Evolutionary conservation across 2,113 vertebrate species (phyloP), one percentile per base, ranked within the genome.

Genomic region (Labeo rohita): DNA sequence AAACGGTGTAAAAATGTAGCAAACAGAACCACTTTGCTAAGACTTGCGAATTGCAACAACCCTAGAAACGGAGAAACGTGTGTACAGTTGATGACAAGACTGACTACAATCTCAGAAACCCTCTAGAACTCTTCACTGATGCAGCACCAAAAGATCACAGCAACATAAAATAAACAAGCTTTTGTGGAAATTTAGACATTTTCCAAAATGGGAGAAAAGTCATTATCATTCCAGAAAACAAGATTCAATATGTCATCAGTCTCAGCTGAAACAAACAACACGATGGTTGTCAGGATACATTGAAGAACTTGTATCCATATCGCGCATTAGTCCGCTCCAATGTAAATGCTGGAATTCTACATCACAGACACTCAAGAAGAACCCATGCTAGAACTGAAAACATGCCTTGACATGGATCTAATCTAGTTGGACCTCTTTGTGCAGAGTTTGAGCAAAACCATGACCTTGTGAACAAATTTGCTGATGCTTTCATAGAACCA

Each of bases 401-500:
- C 12, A 7, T 66, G 28, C 12, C 12, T 66, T 28, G 28, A 6
- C 12, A 66, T 66, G 12, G 65, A 68, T 36, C 12, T 8, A 34
- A 68, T 68, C 28, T 7, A 34, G 3, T 28, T 7, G 63, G 23
- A 34, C 63, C 63, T 66, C 11, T 66, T 28, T 2, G 11, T 34
- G 23, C 63, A 6, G 28, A 36, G 9, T 47, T 5, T 18, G 11
- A 11, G 11, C 43, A 74, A 74, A 74, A 45, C 2, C 18, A 74
- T 0, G 45, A 74, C 11, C 72, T 74, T 4, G 15, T 70, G 54
- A 65, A 39, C 1, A 65, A 86, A 10, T 86, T 45, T 39, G 12
- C 65, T 23, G 49, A 73, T 23, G 50, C 82, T 52, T 73, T 86
- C 45, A 23, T 74, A 73, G 78, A 66, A 21, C 82, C 61, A 11